Base-by-base conservation (phyloP, 2,888 invertebrate genomes). In the Teinopalpus imperialis region DNA sequence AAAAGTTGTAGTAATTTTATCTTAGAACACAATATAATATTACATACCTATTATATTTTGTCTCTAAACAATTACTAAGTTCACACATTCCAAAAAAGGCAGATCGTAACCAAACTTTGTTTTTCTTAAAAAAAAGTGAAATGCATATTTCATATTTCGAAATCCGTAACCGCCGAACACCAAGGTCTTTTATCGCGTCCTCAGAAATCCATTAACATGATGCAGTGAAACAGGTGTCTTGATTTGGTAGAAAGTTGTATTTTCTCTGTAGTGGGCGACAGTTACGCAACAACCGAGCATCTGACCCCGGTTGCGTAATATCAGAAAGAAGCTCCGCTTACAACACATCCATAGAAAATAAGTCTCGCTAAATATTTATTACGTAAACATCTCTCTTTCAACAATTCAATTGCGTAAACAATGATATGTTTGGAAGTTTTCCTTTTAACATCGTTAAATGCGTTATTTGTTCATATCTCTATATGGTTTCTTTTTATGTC, bases 251-350 rank as follows among this genome's bases (percentile, higher is more conserved):
- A 86, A 87, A 85, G 86, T 75, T 49, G 53, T 72, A 65, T 76
- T 81, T 77, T 81, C 81, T 52, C 61, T 49, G 49, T 59, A 51
- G 70, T 76, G 72, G 74, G 70, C 70, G 68, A 57, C 53, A 54
- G 32, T 58, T 76, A 75, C 56, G 74, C 74, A 69, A 81, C 85
- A 59, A 41, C 59, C 60, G 71, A 78, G 63, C 75, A 60, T 66
- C 57, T 82, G 87, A 86, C 87, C 86, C 74, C 72, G 51, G 67
- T 86, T 85, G 76, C 83, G 74, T 81, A 81, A 87, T 69, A 57
- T 70, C 71, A 64, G 66, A 75, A 77, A 74, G 74, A 68, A 69
- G 72, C 73, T 66, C 66, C 61, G 49, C 68, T 82, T 76, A 69
- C 82, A 72, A 72, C 78, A 77, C 70, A 69, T 61, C 66, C 75